phyloP scores from a whole-genome alignment of 2,113 vertebrate species.

The Gobiocypris rarus region DNA sequence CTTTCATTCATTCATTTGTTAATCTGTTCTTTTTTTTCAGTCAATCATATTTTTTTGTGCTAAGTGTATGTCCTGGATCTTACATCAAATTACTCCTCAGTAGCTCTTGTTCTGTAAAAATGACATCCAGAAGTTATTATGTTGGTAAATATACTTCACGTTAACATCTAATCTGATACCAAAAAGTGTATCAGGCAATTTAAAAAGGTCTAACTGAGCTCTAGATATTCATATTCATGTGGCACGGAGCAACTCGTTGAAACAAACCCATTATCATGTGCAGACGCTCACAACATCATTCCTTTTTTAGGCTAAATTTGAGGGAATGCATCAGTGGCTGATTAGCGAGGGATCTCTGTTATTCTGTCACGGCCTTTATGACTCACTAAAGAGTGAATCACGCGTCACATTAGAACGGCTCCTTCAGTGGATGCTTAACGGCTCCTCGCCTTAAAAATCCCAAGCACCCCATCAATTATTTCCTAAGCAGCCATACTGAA shows the following conservation, averaged over 20 bases:
- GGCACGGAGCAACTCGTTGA: not conserved
- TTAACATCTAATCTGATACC: no score
- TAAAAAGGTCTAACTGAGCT: constrained; percentile 4
- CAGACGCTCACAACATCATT: constrained; percentile 58
- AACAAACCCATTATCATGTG: constrained; percentile 11
- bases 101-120: not conserved
- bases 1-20: not conserved
- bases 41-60: not conserved
- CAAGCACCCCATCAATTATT: constrained; percentile 74
- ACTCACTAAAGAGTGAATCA: constrained; percentile 71
- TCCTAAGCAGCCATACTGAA: constrained; percentile 76
- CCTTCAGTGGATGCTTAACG: constrained; percentile 53
- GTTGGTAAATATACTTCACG: no score
- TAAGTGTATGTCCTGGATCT: not conserved
- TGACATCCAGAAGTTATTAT: not conserved
- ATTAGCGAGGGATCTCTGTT: constrained; percentile 3
- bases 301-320: constrained; percentile 41
- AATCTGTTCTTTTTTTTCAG: not conserved
- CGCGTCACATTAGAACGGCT: constrained; percentile 63
- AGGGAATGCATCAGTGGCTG: constrained; percentile 34
- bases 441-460: constrained; percentile 67
- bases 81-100: not conserved
- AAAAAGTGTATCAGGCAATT: not conserved
- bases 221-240: not conserved
- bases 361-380: constrained; percentile 57